Conservation (phyloP, 2,113 vertebrate species). For the Actenoides hombroni region DNA sequence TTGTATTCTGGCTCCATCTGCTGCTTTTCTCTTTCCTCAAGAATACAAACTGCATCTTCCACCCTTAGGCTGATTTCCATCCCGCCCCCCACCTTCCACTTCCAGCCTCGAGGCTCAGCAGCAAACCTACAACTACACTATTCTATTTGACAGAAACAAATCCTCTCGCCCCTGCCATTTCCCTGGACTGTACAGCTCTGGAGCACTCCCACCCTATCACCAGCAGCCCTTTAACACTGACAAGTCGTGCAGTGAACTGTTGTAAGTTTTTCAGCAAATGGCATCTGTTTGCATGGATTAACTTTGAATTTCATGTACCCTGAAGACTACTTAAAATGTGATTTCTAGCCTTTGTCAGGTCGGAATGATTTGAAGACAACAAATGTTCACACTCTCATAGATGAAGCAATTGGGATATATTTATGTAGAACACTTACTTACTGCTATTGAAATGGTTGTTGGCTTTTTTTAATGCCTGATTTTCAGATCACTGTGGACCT, state of each 20-base stretch:
- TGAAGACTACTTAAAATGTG: background rate
- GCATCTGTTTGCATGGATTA: background rate
- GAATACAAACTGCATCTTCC: background rate
- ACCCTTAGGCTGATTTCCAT: background rate
- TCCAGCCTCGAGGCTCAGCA: background rate
- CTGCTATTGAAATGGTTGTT: background rate
- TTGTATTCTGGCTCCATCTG: background rate
- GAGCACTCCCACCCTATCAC: background rate
- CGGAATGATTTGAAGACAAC: background rate
- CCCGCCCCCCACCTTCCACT: background rate
- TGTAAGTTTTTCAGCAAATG: background rate
- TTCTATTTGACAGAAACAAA: background rate
- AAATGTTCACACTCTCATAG: background rate
- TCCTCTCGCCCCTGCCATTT: accelerated
- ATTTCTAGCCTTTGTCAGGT: background rate
- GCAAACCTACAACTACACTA: background rate
- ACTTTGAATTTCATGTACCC: background rate
- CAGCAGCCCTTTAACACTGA: background rate
- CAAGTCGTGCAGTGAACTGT: background rate
- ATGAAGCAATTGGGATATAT: background rate
- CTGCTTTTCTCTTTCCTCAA: background rate
- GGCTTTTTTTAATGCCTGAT: background rate
- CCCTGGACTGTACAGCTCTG: no score
- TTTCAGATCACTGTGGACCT: background rate
- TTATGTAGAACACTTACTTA: background rate